phyloP scores from a whole-genome alignment of 2,113 vertebrate genomes.

The Raja brachyura region DNA sequence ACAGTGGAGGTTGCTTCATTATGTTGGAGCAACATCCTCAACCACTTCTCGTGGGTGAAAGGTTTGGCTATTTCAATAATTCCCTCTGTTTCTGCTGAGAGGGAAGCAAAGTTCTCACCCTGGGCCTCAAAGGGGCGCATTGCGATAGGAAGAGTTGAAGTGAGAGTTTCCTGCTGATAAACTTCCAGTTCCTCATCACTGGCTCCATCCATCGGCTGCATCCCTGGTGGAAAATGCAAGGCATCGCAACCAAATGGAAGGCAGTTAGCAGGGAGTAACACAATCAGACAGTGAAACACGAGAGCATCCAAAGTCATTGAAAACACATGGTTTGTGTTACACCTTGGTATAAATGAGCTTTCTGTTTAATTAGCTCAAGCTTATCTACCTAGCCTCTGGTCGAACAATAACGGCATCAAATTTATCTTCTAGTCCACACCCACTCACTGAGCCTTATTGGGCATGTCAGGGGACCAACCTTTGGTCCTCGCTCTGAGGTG shows the following conservation, averaged over 20 bases:
- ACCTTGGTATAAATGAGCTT: not conserved
- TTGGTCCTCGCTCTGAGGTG: not conserved
- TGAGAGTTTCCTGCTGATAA: constrained; percentile 6
- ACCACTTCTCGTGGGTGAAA: not conserved
- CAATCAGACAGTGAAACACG: not conserved
- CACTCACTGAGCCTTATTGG: not conserved
- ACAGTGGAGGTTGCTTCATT: not conserved
- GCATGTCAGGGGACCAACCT: not conserved
- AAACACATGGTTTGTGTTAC: constrained; percentile 19
- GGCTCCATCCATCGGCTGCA: not conserved
- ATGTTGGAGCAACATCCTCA: not conserved
- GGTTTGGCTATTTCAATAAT: not conserved
- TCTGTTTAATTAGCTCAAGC: not conserved
- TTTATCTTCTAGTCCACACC: not conserved
- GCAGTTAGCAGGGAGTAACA: not conserved
- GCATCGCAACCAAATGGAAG: not conserved
- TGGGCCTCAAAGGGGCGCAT: not conserved
- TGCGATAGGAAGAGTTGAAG: not conserved
- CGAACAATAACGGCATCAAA: not conserved
- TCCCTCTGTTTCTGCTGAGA: not conserved
- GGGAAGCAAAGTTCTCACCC: not conserved
- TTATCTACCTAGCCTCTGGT: not conserved
- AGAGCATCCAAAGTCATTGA: constrained; percentile 13
- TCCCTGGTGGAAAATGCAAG: not conserved
- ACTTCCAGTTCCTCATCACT: not conserved